phyloP scores from a whole-genome alignment of 2,888 invertebrate genomes.

The Aradus depressus region DNA sequence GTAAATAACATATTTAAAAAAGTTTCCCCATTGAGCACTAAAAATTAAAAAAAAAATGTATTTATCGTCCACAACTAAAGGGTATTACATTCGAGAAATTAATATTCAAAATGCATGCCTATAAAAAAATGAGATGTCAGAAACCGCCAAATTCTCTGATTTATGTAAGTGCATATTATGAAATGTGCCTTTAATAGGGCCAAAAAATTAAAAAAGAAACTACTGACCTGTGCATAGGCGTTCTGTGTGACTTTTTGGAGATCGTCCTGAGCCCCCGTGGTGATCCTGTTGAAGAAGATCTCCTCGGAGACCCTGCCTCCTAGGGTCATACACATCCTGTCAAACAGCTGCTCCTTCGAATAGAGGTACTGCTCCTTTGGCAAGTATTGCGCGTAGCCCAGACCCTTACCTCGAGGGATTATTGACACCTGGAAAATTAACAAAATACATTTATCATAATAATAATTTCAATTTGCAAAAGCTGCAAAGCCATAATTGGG shows the following conservation, averaged over 20 bases:
- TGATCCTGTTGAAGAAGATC: conserved; percentile 89
- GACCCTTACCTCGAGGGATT: conserved; percentile 93
- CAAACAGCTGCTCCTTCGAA: conserved; percentile 90
- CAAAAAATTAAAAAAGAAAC: background rate
- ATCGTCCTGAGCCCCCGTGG: conserved; percentile 98
- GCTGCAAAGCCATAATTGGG: too few species aligned
- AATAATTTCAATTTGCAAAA: background rate
- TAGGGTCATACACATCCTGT: conserved; percentile 97
- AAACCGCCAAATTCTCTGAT: too few species aligned
- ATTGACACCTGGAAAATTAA: conserved; percentile 61
- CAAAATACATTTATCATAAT: background rate
- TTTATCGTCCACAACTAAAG: too few species aligned
- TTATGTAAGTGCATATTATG: too few species aligned
- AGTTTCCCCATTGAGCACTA: too few species aligned
- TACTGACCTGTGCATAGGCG: conserved; percentile 78
- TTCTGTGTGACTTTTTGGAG: conserved; percentile 94
- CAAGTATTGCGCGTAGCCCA: conserved; percentile 97
- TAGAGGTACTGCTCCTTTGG: conserved; percentile 97
- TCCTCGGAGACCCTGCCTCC: conserved; percentile 97
- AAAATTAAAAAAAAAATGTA: too few species aligned
- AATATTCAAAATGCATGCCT: too few species aligned
- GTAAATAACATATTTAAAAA: too few species aligned
- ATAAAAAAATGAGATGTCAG: too few species aligned
- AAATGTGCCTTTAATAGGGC: too few species aligned
- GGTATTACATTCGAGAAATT: too few species aligned